Base-by-base conservation (phyloP, 2,888 invertebrate genomes). In the Synergus gifuensis region DNA sequence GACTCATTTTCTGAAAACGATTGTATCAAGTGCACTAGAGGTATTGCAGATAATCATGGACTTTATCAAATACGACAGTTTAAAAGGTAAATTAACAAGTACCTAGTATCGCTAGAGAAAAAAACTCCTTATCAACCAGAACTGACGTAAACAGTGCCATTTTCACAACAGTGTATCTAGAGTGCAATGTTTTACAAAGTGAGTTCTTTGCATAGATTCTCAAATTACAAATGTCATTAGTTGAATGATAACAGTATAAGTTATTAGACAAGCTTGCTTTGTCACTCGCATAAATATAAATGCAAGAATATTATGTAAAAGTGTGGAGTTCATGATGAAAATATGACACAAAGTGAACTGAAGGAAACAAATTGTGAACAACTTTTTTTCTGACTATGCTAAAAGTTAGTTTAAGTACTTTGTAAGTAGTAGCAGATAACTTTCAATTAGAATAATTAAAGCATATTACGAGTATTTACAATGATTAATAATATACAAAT, bases 81-180 rank as follows among this genome's bases (percentile, higher is more conserved):
- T 16, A 69, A 69, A 69, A 49, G 16, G 22, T 49, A 49, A 49
- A 69, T 69, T 49, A 49, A 49, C 69, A 49, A 69, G 69, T 69
- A 49, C 16, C 46, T 49, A 28, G 49, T 69, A 16, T 49, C 16
- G 1, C 11, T 11, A 36, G 16, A 69, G 28, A 28, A 69, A 69
- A 69, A 69, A 69, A 69, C 16, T 46, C 28, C 69, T 69, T 69
- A 69, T 69, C 69, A 14, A 28, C 46, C n/a, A 46, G 49, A 69
- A 46, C 9, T 49, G 49, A 69, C 36, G 69, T 69, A 28, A 49
- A 69, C 16, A 69, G 49, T 49, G 46, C 28, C 36, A 69, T 69
- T 69, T 69, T 69, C 36, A 69, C 46, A 16, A 69, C 46, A 46
- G 9, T 49, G 16, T 22, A 22, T 14, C 12, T 40, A 40, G 7